phyloP scores from a whole-genome alignment of 2,888 invertebrate species.

The Eustalomyia histrio region DNA sequence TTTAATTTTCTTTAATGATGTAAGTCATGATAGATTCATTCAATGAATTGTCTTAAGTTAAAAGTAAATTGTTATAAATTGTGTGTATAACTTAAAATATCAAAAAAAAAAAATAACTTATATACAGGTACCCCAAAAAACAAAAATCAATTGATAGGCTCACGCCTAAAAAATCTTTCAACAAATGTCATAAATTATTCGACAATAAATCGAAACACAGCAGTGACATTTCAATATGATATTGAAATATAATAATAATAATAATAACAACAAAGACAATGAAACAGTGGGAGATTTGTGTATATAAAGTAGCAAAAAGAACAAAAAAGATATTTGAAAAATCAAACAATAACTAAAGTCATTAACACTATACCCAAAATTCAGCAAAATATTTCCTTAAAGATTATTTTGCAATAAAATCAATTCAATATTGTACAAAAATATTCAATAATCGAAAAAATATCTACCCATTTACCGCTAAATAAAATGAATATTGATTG shows the following conservation, averaged over 20 bases:
- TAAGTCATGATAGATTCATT: neutral
- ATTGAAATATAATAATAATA: neutral
- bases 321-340: neutral
- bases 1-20: neutral
- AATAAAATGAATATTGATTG: neutral
- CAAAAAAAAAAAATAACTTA: neutral
- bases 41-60: neutral
- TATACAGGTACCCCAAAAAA: conserved; percentile 9
- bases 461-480: neutral
- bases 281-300: conserved; percentile 23
- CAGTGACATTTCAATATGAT: conserved; percentile 15
- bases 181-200: conserved; percentile 42
- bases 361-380: neutral
- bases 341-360: neutral
- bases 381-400: neutral
- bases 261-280: no score
- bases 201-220: neutral
- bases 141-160: neutral
- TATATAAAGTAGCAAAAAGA: conserved; percentile 35
- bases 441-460: neutral
- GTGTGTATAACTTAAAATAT: conserved; percentile 28
- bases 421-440: neutral
- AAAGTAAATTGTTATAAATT: neutral
- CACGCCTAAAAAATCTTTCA: conserved; percentile 6
- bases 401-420: no score